Conservation (phyloP, 2,888 invertebrate genomes). For the Sicus ferrugineus region DNA sequence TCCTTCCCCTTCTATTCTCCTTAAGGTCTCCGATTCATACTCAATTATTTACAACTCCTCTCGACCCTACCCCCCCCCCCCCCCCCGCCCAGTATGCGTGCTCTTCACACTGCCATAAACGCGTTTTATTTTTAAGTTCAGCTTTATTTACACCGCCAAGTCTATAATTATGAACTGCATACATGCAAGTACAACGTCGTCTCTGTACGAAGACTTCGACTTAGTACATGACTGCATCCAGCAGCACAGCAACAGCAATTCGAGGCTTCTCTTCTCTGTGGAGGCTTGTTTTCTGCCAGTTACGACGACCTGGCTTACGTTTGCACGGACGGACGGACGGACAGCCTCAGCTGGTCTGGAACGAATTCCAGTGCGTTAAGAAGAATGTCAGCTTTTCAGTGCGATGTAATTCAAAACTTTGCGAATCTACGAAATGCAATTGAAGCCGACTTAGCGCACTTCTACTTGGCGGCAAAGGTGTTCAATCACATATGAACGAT, state of each 20-base stretch:
- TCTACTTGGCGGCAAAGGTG: neutral
- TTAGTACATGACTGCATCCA: neutral
- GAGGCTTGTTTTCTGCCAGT: neutral
- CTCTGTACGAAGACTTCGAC: no score
- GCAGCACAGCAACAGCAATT: neutral
- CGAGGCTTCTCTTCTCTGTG: neutral
- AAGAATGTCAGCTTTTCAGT: slow-evolving; percentile 5
- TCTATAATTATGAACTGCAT: slow-evolving; percentile 15
- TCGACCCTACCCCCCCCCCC: neutral
- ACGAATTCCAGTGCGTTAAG: slow-evolving; percentile 10
- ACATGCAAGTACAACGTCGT: neutral
- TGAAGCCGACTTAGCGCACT: neutral
- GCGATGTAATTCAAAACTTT: slow-evolving; percentile 17
- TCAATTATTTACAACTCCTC: slow-evolving; percentile 11
- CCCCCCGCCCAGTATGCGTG: no score
- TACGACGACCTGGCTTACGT: neutral
- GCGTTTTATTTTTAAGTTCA: slow-evolving; percentile 17
- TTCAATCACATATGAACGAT: neutral
- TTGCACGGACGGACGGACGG: no score
- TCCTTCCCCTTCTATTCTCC: neutral
- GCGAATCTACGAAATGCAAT: neutral
- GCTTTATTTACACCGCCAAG: slow-evolving; percentile 17
- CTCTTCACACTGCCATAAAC: no score
- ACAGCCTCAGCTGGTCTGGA: neutral
- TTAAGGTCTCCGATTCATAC: slow-evolving; percentile 1